Evolutionary conservation across 2,888 invertebrate species (phyloP).

Genomic region (Gibbula magus): DNA sequence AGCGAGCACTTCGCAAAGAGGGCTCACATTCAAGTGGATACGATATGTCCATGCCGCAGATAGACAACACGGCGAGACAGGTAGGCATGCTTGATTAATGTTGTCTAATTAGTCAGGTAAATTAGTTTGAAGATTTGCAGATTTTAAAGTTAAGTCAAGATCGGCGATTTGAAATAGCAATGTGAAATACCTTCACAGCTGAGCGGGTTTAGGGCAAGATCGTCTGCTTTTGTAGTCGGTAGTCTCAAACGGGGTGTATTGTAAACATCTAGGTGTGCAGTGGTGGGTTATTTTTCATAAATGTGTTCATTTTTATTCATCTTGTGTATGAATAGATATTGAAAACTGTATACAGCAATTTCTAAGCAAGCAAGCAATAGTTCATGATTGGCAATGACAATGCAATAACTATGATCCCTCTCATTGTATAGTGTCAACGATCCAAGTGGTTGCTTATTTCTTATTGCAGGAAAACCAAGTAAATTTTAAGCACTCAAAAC

Average conservation of each 20-base stretch:
- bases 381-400: too few species aligned
- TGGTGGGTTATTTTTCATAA: too few species aligned
- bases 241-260: neutral
- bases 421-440: too few species aligned
- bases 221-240: slow-evolving; percentile 19
- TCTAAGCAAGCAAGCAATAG: too few species aligned
- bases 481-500: too few species aligned
- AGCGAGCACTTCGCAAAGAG: neutral
- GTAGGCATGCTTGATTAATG: neutral
- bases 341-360: too few species aligned
- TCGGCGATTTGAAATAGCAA: neutral
- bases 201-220: neutral
- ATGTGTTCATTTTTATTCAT: too few species aligned
- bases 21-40: neutral
- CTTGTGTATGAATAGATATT: too few species aligned
- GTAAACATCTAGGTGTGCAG: neutral
- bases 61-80: neutral
- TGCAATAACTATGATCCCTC: too few species aligned
- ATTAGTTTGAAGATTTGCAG: neutral
- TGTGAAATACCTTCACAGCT: slow-evolving; percentile 5
- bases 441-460: too few species aligned
- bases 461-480: too few species aligned
- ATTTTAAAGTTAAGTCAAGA: neutral
- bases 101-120: neutral
- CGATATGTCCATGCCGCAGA: neutral